Percentiles rank a stretch among this genome's conserved stretches.
phyloP scores from a whole-genome alignment of 1,140 invertebrate species.

The Paraescarpia echinospica region DNA sequence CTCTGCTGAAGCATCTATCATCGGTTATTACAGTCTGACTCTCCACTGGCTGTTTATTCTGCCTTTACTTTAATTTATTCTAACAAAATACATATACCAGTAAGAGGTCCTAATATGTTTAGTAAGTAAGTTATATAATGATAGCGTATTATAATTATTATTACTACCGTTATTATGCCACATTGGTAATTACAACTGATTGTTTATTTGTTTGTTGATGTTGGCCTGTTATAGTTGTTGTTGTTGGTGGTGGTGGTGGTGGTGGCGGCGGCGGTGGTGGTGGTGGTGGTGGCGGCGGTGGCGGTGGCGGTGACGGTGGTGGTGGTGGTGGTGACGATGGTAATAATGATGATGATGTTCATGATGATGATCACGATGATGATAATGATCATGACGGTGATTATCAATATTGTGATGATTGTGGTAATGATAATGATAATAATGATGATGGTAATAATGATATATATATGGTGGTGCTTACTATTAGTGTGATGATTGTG shows the following conservation, averaged over 20 bases:
- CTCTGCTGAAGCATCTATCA: background rate
- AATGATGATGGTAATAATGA: background rate
- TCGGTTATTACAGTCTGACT: background rate
- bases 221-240: background rate
- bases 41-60: background rate
- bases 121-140: too few relatives aligned
- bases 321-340: too few relatives aligned
- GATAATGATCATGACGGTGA: too few relatives aligned
- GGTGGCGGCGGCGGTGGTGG: too few relatives aligned
- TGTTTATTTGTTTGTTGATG: background rate
- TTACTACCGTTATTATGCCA: background rate
- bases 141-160: background rate
- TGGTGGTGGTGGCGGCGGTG: too few relatives aligned
- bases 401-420: background rate
- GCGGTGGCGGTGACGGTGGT: too few relatives aligned
- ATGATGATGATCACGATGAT: too few relatives aligned
- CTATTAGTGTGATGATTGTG: slow-evolving; percentile 8
- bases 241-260: too few relatives aligned
- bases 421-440: background rate
- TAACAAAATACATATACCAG: too few relatives aligned
- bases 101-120: too few relatives aligned
- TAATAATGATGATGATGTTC: too few relatives aligned
- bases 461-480: background rate
- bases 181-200: background rate
- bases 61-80: background rate